Evolutionary conservation across 2,888 invertebrate species (phyloP).

Genomic region (Stenoptilia bipunctidactyla): DNA sequence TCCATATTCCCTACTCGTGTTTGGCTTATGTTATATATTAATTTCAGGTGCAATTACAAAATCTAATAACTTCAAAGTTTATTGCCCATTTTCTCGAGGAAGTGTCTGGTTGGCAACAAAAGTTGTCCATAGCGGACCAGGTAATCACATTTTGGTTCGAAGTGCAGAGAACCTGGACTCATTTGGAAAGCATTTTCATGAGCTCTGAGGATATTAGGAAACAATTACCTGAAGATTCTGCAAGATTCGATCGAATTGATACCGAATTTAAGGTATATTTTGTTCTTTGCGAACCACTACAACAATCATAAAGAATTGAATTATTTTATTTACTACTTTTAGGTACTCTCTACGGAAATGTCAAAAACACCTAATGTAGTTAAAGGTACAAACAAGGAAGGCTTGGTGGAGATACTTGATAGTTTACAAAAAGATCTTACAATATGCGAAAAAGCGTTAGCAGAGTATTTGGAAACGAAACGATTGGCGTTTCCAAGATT

Average conservation of each 20-base stretch:
- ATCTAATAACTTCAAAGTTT: constrained; percentile 96
- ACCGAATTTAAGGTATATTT: constrained; percentile 90
- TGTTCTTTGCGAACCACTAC: constrained; percentile 1
- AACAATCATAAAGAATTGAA: too few relatives aligned
- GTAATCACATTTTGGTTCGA: constrained; percentile 94
- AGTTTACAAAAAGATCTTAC: constrained; percentile 86
- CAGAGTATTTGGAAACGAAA: constrained; percentile 97
- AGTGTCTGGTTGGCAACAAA: constrained; percentile 94
- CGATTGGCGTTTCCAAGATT: constrained; percentile 95
- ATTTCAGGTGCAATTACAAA: constrained; percentile 90
- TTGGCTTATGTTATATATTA: too few relatives aligned
- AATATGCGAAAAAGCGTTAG: constrained; percentile 95
- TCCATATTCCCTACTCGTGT: too few relatives aligned
- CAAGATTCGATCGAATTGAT: constrained; percentile 92
- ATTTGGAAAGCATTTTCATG: constrained; percentile 97
- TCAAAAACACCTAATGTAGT: constrained; percentile 90
- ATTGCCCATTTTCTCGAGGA: constrained; percentile 96
- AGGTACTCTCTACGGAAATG: constrained; percentile 81
- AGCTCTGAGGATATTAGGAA: constrained; percentile 96
- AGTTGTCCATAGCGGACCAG: constrained; percentile 93
- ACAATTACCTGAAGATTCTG: constrained; percentile 94
- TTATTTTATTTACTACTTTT: constrained; percentile 21
- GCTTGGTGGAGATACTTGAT: constrained; percentile 85
- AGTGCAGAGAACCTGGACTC: constrained; percentile 97
- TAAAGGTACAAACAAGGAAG: constrained; percentile 88